Conservation (phyloP, 2,113 vertebrate genomes). For the Gadus chalcogrammus region DNA sequence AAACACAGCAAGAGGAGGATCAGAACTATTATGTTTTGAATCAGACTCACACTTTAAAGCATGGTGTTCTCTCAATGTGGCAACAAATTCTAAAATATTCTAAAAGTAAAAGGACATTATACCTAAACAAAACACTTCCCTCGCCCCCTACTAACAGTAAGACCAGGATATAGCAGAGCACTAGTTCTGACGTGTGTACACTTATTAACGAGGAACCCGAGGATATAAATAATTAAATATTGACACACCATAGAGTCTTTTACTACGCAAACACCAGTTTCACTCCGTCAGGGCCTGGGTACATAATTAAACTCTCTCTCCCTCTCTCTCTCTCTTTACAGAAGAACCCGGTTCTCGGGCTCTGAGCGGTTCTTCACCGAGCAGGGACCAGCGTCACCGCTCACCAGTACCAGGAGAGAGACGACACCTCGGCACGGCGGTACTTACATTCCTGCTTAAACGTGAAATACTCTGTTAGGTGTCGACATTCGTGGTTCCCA, state of each 20-base stretch:
- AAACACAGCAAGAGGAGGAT: constrained; percentile 3
- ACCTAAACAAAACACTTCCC: constrained; percentile 30
- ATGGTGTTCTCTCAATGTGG: constrained; percentile 21
- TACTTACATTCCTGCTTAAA: constrained; percentile 99
- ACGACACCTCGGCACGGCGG: constrained; percentile 3
- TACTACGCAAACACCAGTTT: too few species aligned
- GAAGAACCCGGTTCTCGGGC: too few species aligned
- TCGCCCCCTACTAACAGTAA: not conserved
- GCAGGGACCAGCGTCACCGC: too few species aligned
- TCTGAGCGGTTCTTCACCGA: too few species aligned
- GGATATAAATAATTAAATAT: too few species aligned
- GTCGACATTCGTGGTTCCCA: constrained; percentile 99
- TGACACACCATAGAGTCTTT: too few species aligned
- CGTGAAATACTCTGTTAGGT: constrained; percentile 99
- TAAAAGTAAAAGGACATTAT: constrained; percentile 41
- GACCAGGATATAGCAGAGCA: constrained; percentile 47
- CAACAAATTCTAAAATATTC: constrained; percentile 48
- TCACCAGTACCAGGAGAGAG: not conserved
- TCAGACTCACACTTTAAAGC: constrained; percentile 31
- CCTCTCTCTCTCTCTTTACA: not conserved
- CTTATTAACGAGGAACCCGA: constrained; percentile 41
- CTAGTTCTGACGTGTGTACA: constrained; percentile 70
- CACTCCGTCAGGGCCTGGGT: not conserved
- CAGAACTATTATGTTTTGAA: constrained; percentile 42
- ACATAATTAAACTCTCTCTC: constrained; percentile 46